Percentiles rank a stretch among this genome's conserved stretches.
phyloP scores from a whole-genome alignment of 2,888 invertebrate species.

The Allygus modestus region DNA sequence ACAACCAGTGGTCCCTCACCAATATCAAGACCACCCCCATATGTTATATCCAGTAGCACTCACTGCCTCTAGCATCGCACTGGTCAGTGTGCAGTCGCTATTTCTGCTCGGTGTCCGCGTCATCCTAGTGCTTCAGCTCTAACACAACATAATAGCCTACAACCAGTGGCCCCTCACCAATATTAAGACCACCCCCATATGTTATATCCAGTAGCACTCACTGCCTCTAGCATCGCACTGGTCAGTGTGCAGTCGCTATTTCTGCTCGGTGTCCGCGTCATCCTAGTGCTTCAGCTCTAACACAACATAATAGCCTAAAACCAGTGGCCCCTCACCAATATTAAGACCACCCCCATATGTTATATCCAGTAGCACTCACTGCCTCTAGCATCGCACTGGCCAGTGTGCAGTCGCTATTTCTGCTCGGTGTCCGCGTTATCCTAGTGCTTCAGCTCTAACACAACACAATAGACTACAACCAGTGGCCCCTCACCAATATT shows the following conservation, averaged over 20 bases:
- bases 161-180: too few species aligned
- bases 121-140: constrained; percentile 8
- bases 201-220: background rate
- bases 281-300: constrained; percentile 8
- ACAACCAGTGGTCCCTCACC: too few species aligned
- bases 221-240: background rate
- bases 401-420: background rate
- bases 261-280: background rate
- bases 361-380: background rate
- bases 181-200: too few species aligned
- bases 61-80: background rate
- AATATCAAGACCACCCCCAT: too few species aligned
- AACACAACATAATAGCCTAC: constrained; percentile 29
- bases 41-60: background rate
- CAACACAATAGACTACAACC: constrained; percentile 38
- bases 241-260: background rate
- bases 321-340: too few species aligned
- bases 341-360: too few species aligned
- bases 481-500: too few species aligned
- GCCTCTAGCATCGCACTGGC: background rate
- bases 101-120: background rate
- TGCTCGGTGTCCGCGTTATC: background rate
- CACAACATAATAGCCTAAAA: constrained; percentile 30
- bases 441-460: constrained; percentile 20
- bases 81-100: background rate